Percentiles rank a stretch among this genome's conserved stretches.
Evolutionary conservation across 1,140 invertebrate genomes (phyloP).

Genomic region (Drosophila azteca): DNA sequence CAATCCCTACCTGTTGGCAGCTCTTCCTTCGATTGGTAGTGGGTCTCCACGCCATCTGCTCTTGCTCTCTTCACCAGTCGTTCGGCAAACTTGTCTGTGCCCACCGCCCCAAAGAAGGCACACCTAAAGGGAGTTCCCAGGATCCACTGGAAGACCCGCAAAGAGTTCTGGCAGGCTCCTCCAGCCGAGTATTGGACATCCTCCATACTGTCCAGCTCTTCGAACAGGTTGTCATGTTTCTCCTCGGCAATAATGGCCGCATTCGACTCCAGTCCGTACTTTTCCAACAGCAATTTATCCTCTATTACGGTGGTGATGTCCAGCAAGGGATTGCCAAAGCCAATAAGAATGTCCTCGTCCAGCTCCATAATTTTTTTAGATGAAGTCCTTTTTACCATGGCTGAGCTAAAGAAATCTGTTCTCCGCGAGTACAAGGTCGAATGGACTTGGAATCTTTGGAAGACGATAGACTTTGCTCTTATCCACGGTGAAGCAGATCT

Average conservation of each 20-base stretch:
- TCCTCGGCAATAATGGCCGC: constrained; percentile 97
- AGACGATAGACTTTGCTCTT: not conserved
- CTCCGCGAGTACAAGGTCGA: too few species aligned
- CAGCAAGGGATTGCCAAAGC: constrained; percentile 69
- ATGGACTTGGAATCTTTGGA: too few species aligned
- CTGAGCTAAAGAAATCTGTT: not conserved
- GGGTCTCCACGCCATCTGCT: constrained; percentile 92
- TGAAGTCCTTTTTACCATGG: too few species aligned
- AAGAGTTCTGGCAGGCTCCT: constrained; percentile 96
- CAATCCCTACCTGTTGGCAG: constrained; percentile 87
- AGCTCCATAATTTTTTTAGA: constrained; percentile 38
- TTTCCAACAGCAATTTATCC: constrained; percentile 85
- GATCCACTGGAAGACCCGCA: constrained; percentile 97
- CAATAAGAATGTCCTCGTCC: constrained; percentile 37
- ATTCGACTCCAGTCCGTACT: constrained; percentile 94
- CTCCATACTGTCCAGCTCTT: constrained; percentile 86
- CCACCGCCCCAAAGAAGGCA: constrained; percentile 97
- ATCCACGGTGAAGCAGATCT: not conserved
- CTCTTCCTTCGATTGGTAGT: constrained; percentile 91
- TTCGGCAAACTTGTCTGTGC: constrained; percentile 94
- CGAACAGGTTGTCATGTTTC: constrained; percentile 90
- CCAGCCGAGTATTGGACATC: constrained; percentile 94
- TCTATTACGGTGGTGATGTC: constrained; percentile 49
- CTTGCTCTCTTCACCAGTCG: constrained; percentile 92
- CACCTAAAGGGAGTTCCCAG: constrained; percentile 90